phyloP scores from a whole-genome alignment of 30 jellyfish, hydroid and myxozoan genomes.

The Aurelia aurita region DNA sequence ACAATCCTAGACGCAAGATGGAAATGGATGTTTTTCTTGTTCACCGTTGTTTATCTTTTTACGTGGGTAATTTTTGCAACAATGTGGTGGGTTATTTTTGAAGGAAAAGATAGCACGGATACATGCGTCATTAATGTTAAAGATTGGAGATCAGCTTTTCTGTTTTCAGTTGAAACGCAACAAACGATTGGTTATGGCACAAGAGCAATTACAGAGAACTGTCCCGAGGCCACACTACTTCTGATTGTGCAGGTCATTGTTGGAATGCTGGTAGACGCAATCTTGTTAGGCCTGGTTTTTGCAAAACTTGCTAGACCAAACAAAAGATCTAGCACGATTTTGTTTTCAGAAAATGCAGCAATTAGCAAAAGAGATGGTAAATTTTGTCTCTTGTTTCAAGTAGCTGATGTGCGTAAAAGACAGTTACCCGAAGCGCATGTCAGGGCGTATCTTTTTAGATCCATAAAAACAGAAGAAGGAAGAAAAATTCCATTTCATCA shows the following conservation, averaged over 20 bases:
- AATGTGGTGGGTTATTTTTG: slow-evolving; percentile 88
- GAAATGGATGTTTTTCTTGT: slow-evolving; percentile 89
- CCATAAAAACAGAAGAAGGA: slow-evolving; percentile 88
- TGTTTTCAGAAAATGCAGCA: slow-evolving; percentile 89
- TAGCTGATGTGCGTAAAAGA: slow-evolving; percentile 92
- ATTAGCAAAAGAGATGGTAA: slow-evolving; percentile 86
- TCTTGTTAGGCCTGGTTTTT: slow-evolving; percentile 80
- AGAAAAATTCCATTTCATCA: slow-evolving; percentile 74
- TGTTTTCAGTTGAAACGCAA: slow-evolving; percentile 88
- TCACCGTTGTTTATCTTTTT: slow-evolving; percentile 58
- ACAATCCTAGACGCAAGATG: slow-evolving; percentile 95
- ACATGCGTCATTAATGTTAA: slow-evolving; percentile 78
- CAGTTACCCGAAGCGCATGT: slow-evolving; percentile 91
- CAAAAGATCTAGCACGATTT: slow-evolving; percentile 83
- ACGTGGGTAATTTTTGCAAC: slow-evolving; percentile 86
- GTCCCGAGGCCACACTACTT: slow-evolving; percentile 87
- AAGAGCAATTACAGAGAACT: slow-evolving; percentile 72
- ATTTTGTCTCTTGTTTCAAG: slow-evolving; percentile 84
- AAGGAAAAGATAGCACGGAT: slow-evolving; percentile 15
- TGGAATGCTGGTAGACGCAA: slow-evolving; percentile 84
- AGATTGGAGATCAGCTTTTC: slow-evolving; percentile 79
- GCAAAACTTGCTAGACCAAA: slow-evolving; percentile 96
- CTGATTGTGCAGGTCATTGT: slow-evolving; percentile 78
- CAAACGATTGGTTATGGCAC: slow-evolving; percentile 97
- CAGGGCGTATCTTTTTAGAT: slow-evolving; percentile 81